These are phyloP conservation scores for Patella vulgata DNA, from an alignment of 1,140 invertebrate genomes.

Conservation along the genomic window DNA sequence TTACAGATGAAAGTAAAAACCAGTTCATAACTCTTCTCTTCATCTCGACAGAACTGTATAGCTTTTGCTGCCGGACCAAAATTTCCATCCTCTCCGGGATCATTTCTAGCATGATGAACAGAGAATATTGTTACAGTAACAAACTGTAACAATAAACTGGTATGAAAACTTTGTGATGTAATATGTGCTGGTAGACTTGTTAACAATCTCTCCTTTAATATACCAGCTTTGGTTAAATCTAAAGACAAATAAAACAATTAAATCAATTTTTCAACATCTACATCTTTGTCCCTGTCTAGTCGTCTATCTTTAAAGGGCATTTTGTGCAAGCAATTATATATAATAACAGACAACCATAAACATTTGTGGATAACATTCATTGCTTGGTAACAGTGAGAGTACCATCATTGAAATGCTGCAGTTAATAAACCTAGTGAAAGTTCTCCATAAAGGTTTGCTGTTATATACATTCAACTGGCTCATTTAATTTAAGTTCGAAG, in stretches of 20 bases:
- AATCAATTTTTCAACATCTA: too few species aligned
- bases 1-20: constrained; percentile 76
- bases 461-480: too few species aligned
- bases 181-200: constrained; percentile 78
- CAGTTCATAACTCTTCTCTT: constrained; percentile 69
- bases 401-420: too few species aligned
- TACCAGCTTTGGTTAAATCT: constrained; percentile 71
- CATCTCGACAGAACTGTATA: constrained; percentile 47
- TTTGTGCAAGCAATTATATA: too few species aligned
- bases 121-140: constrained; percentile 80
- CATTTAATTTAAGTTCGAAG: too few species aligned
- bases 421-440: too few species aligned
- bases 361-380: too few species aligned
- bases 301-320: neutral
- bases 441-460: too few species aligned
- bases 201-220: constrained; percentile 72
- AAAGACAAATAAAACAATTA: constrained; percentile 12
- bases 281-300: neutral
- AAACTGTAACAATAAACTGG: constrained; percentile 80
- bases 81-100: constrained; percentile 11
- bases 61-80: constrained; percentile 16
- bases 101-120: constrained; percentile 72
- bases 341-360: too few species aligned
- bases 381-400: too few species aligned
- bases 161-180: constrained; percentile 80